A percentile compares a stretch with the other conserved stretches of the same genome.
phyloP scores from a whole-genome alignment of 1,140 invertebrate species.

The Hesperophylax magnus region DNA sequence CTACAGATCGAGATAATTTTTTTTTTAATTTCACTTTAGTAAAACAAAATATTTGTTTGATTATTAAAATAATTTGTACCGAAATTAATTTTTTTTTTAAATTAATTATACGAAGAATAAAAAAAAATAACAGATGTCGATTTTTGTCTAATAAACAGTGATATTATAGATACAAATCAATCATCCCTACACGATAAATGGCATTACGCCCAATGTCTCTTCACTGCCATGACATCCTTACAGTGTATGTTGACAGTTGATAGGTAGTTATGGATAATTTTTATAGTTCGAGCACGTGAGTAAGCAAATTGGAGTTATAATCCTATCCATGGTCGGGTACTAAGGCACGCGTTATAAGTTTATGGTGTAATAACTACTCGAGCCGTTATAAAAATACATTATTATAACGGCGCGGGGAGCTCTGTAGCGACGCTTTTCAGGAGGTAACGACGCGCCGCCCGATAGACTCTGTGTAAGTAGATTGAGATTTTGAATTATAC shows the following conservation, averaged over 20 bases:
- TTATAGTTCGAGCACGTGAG: conserved; percentile 18
- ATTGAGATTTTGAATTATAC: too few relatives aligned
- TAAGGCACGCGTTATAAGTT: conserved; percentile 51
- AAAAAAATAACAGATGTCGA: too few relatives aligned
- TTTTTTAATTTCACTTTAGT: too few relatives aligned
- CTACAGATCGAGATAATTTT: too few relatives aligned
- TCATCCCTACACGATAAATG: too few relatives aligned
- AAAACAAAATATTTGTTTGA: too few relatives aligned
- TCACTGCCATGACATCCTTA: neutral
- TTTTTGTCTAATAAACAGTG: too few relatives aligned
- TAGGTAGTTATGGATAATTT: conserved; percentile 11
- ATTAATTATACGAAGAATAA: too few relatives aligned
- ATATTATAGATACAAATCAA: too few relatives aligned
- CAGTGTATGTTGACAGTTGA: neutral
- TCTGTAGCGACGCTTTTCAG: conserved; percentile 30
- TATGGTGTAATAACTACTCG: conserved; percentile 54
- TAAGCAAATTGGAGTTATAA: conserved; percentile 39
- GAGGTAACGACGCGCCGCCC: neutral
- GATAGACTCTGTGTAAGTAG: too few relatives aligned
- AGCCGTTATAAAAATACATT: conserved; percentile 55
- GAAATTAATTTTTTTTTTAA: too few relatives aligned
- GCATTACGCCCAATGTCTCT: neutral
- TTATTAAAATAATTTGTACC: too few relatives aligned
- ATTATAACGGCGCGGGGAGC: conserved; percentile 45
- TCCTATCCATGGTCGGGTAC: conserved; percentile 28